These are phyloP conservation scores for Colletes gigas DNA, from an alignment of 1,140 invertebrate species.

Conservation along the genomic window DNA sequence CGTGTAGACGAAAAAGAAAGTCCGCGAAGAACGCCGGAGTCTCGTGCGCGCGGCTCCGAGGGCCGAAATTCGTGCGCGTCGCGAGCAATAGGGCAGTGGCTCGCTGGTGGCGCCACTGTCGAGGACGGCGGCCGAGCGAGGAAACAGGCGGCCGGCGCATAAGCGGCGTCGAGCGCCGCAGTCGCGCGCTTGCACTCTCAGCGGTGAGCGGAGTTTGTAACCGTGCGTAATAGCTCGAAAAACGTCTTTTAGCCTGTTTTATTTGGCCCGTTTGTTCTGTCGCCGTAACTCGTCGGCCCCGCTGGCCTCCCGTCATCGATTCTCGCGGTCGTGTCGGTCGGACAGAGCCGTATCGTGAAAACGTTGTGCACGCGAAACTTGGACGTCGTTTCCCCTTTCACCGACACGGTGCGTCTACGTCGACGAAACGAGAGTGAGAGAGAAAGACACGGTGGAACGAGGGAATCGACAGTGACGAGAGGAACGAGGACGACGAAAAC, in stretches of 20 bases:
- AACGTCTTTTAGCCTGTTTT: constrained; percentile 17
- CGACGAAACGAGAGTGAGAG: background rate
- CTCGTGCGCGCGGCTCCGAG: background rate
- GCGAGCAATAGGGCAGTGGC: constrained; percentile 43
- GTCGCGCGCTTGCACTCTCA: constrained; percentile 80
- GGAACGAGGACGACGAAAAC: constrained; percentile 11
- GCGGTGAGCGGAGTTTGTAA: constrained; percentile 67
- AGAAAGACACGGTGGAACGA: background rate
- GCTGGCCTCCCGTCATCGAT: constrained; percentile 23
- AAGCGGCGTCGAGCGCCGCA: constrained; percentile 69
- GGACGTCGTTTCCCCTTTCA: constrained; percentile 8
- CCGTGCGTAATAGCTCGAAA: constrained; percentile 43
- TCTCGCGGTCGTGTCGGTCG: constrained; percentile 9
- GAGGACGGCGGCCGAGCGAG: constrained; percentile 52
- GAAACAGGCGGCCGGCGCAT: constrained; percentile 72
- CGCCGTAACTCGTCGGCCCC: constrained; percentile 6
- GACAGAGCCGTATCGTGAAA: background rate
- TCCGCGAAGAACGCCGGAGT: background rate
- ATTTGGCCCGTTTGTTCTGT: constrained; percentile 19
- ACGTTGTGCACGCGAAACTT: background rate
- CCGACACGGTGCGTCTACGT: background rate
- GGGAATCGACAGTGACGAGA: background rate
- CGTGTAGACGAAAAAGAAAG: constrained; percentile 9
- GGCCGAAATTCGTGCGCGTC: constrained; percentile 10
- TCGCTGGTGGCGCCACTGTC: constrained; percentile 55